Evolutionary conservation across 2,888 invertebrate genomes (phyloP).

Genomic region (Agrochola litura): DNA sequence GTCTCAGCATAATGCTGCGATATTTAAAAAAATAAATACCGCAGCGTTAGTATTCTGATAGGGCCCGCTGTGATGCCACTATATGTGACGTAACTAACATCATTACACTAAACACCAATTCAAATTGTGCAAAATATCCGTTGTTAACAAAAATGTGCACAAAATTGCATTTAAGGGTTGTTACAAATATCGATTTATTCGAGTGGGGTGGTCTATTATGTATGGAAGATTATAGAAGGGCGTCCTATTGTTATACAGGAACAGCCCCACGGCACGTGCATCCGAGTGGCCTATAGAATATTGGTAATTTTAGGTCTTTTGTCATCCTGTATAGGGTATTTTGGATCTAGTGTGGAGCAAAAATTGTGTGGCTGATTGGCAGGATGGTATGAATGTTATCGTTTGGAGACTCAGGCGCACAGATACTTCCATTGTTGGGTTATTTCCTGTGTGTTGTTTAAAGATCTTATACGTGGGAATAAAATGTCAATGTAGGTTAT

Average conservation of each 20-base stretch:
- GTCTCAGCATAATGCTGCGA: no score
- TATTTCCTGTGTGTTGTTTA: conserved; percentile 14
- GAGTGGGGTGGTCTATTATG: conserved; percentile 63
- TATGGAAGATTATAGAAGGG: conserved; percentile 66
- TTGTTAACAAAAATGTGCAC: conserved; percentile 36
- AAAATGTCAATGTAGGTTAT: background rate
- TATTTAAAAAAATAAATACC: no score
- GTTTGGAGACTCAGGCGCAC: conserved; percentile 25
- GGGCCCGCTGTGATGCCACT: background rate
- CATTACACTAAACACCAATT: conserved; percentile 20
- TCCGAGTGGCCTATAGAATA: conserved; percentile 50
- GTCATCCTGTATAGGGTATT: conserved; percentile 36
- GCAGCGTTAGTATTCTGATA: no score
- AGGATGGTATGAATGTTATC: conserved; percentile 29
- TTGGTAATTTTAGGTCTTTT: conserved; percentile 52
- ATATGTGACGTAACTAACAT: background rate
- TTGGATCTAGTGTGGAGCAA: conserved; percentile 3
- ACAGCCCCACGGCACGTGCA: conserved; percentile 58
- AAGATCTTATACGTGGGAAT: background rate
- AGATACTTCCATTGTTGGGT: background rate
- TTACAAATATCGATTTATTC: conserved; percentile 61
- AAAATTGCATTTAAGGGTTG: conserved; percentile 52
- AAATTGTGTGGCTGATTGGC: conserved; percentile 3
- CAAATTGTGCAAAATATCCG: conserved; percentile 33
- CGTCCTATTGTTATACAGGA: conserved; percentile 64